Conservation (phyloP, 2,113 vertebrate species). For the Bagarius yarrelli region DNA sequence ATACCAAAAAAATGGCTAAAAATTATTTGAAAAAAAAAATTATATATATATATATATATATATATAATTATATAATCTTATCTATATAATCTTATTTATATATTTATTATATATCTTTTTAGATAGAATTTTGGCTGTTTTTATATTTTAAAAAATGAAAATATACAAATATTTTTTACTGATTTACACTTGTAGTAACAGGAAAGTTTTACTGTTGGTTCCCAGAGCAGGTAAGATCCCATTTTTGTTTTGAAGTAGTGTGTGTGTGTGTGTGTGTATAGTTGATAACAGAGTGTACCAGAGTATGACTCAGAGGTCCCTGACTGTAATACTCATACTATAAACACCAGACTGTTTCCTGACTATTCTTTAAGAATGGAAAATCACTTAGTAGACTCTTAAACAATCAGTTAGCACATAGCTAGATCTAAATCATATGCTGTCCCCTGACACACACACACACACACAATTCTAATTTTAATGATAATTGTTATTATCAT, state of each 20-base stretch:
- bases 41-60: too few species aligned
- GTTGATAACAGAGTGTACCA: not conserved
- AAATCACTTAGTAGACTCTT: constrained; percentile 44
- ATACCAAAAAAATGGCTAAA: too few species aligned
- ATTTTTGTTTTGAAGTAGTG: too few species aligned
- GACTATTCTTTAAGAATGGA: constrained; percentile 36
- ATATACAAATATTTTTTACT: too few species aligned
- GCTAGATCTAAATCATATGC: constrained; percentile 19
- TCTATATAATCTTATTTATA: too few species aligned
- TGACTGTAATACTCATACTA: constrained; percentile 21
- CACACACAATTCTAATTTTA: constrained; percentile 9
- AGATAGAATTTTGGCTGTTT: too few species aligned
- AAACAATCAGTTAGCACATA: constrained; percentile 23
- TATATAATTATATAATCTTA: too few species aligned
- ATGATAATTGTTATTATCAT: not conserved
- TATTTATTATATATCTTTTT: too few species aligned
- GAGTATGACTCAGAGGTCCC: constrained; percentile 5
- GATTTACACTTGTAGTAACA: not conserved
- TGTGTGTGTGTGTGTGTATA: constrained; percentile 18
- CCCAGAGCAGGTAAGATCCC: not conserved
- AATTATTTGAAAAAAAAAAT: too few species aligned
- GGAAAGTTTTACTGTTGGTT: not conserved
- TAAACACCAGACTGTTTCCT: constrained; percentile 23
- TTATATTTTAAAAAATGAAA: too few species aligned
- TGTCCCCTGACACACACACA: not conserved